A percentile compares a stretch with the other conserved stretches of the same genome.
phyloP scores from a whole-genome alignment of 2,888 invertebrate genomes.

The Gibbula magus region DNA sequence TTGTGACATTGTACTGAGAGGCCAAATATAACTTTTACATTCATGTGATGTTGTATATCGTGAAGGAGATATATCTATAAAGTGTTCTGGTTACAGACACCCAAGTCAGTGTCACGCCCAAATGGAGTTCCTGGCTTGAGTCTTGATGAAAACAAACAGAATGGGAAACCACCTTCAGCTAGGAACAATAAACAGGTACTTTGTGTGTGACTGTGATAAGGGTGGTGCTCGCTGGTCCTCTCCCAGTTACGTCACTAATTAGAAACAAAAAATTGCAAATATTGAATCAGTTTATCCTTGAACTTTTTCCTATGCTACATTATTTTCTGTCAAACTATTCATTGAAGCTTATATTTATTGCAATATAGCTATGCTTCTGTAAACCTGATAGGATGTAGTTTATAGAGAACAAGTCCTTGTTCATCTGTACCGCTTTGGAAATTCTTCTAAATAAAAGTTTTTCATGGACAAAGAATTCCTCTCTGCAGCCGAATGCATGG shows the following conservation, averaged over 20 bases:
- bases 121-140: conserved; percentile 27
- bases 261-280: no score
- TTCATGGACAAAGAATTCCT: neutral
- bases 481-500: conserved; percentile 59
- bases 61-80: neutral
- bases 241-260: no score
- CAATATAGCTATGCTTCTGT: no score
- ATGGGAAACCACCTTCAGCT: conserved; percentile 24
- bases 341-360: no score
- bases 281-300: no score
- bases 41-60: neutral
- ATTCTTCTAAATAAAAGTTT: neutral
- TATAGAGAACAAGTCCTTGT: neutral
- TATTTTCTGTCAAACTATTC: no score
- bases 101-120: conserved; percentile 2
- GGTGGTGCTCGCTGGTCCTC: no score
- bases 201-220: no score
- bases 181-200: conserved; percentile 17
- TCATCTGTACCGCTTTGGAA: neutral
- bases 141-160: conserved; percentile 5
- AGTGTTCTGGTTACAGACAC: neutral
- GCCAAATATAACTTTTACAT: no score
- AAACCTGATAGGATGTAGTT: no score
- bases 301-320: no score
- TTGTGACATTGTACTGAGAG: neutral